phyloP scores from a whole-genome alignment of 2,797 vertebrate species.

The Rhinichthys osculus region DNA sequence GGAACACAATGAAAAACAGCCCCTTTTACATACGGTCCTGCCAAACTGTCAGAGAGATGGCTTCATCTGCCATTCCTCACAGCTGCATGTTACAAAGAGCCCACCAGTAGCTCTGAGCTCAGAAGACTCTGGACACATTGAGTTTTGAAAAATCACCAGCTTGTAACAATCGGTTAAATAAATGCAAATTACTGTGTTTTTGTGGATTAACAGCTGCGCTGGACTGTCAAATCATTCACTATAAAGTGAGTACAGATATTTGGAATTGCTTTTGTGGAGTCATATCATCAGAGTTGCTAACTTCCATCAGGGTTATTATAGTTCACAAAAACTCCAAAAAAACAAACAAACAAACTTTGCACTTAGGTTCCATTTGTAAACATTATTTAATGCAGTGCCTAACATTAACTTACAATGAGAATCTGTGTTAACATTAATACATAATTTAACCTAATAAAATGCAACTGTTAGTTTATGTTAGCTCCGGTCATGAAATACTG shows the following conservation, averaged over 20 bases:
- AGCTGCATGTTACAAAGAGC: constrained; percentile 39
- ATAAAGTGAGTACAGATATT: background rate
- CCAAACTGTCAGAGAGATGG: constrained; percentile 52
- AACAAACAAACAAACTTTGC: too few species aligned
- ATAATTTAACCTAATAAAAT: too few species aligned
- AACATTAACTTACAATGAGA: too few species aligned
- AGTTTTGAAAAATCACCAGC: background rate
- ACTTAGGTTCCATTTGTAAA: too few species aligned
- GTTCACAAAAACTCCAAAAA: background rate
- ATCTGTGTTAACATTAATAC: too few species aligned
- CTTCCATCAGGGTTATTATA: background rate
- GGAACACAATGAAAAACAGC: constrained; percentile 42
- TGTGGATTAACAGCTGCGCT: constrained; percentile 14
- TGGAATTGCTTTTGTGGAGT: background rate
- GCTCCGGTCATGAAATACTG: too few species aligned
- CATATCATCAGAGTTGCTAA: background rate
- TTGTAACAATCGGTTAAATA: background rate
- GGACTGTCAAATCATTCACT: background rate
- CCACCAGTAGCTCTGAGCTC: background rate
- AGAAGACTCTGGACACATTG: background rate
- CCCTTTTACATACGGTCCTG: constrained; percentile 29
- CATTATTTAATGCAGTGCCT: too few species aligned
- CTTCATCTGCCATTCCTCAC: constrained; percentile 43
- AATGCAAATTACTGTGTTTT: constrained; percentile 3
- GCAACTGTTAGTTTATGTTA: too few species aligned